Conservation (phyloP, 2,113 vertebrate genomes). For the Pomatorhinus ruficollis region DNA sequence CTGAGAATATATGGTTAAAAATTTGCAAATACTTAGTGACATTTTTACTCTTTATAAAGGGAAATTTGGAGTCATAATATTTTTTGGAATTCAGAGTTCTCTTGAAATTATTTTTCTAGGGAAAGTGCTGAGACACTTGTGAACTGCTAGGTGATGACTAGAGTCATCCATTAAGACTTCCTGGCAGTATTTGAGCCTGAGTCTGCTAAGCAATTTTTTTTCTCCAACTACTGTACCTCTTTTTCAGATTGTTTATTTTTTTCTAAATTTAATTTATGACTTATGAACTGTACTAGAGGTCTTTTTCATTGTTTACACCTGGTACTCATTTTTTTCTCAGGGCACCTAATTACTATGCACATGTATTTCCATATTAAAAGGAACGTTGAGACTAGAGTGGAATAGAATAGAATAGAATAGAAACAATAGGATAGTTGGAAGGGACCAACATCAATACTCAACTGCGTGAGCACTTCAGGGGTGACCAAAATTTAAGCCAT, state of each 20-base stretch:
- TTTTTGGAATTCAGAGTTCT: not conserved
- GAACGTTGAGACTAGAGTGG: not conserved
- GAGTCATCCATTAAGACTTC: not conserved
- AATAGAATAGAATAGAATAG: not conserved
- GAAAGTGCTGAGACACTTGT: not conserved
- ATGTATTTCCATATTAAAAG: not conserved
- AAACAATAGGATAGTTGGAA: not conserved
- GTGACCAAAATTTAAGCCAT: not conserved
- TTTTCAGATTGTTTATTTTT: not conserved
- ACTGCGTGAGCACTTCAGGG: not conserved
- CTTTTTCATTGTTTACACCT: not conserved
- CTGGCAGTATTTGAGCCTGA: not conserved
- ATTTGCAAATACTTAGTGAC: not conserved
- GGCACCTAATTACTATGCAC: not conserved
- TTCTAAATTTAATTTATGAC: not conserved
- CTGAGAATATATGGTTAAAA: not conserved
- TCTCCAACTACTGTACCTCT: not conserved
- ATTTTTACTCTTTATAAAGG: not conserved
- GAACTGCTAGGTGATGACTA: not conserved
- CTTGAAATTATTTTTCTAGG: not conserved
- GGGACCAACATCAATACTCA: not conserved
- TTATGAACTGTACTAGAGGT: not conserved
- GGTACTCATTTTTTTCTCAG: not conserved
- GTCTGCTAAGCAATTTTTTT: not conserved
- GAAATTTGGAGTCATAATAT: not conserved